A percentile compares a stretch with the other conserved stretches of the same genome.
phyloP scores from a whole-genome alignment of 2,888 invertebrate species.

The Slavum lentiscoides region DNA sequence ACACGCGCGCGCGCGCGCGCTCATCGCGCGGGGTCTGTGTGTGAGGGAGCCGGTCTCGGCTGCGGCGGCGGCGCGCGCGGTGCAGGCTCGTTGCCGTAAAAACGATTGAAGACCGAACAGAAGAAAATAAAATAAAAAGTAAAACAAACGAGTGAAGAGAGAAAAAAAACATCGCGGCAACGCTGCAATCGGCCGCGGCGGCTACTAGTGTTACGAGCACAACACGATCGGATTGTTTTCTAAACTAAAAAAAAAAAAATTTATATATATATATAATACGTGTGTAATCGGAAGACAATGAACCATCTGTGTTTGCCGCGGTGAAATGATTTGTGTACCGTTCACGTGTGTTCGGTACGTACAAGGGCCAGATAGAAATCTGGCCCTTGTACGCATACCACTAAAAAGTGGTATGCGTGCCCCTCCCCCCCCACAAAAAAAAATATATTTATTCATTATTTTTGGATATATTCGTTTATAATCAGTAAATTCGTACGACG shows the following conservation, averaged over 20 bases:
- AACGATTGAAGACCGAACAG: slow-evolving; percentile 41
- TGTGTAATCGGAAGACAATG: slow-evolving; percentile 47
- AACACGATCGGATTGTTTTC: slow-evolving; percentile 53
- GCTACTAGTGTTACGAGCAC: slow-evolving; percentile 49
- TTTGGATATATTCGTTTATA: too few species aligned
- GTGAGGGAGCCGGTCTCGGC: slow-evolving; percentile 10
- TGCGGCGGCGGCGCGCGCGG: neutral
- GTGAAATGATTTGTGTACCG: slow-evolving; percentile 48
- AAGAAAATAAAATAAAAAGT: slow-evolving; percentile 45
- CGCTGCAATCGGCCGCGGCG: slow-evolving; percentile 15
- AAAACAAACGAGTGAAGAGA: slow-evolving; percentile 42
- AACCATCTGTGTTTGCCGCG: slow-evolving; percentile 45
- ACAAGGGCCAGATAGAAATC: too few species aligned
- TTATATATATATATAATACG: neutral
- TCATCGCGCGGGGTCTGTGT: too few species aligned
- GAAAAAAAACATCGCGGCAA: slow-evolving; percentile 24
- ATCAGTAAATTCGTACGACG: too few species aligned
- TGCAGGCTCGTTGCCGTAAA: slow-evolving; percentile 13
- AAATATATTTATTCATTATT: too few species aligned
- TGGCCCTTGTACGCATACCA: too few species aligned
- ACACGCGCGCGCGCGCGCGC: too few species aligned
- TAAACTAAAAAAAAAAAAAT: slow-evolving; percentile 23
- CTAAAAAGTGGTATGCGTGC: too few species aligned
- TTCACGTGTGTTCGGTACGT: neutral
- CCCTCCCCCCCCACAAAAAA: too few species aligned